A percentile compares a stretch with the other conserved stretches of the same genome.
phyloP scores from a whole-genome alignment of 2,797 vertebrate species.

The Crypturellus tataupa region DNA sequence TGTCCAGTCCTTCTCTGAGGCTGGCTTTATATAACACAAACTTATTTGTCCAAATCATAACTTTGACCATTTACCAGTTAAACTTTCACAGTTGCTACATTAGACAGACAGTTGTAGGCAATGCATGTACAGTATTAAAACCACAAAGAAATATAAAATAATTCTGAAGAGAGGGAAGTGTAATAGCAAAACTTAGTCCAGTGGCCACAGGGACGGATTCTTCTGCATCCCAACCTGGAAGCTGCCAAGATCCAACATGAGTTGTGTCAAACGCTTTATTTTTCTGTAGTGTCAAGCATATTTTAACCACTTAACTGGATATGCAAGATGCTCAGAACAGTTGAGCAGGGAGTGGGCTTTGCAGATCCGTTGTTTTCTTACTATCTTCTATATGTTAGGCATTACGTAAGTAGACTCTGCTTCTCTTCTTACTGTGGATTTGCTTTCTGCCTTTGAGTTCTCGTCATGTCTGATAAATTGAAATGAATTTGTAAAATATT shows the following conservation, averaged over 20 bases:
- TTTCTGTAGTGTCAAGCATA: not conserved
- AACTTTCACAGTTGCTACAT: slow-evolving; percentile 2
- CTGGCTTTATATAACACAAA: not conserved
- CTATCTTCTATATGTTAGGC: not conserved
- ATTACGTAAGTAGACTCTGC: not conserved
- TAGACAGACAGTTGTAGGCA: not conserved
- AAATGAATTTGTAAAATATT: not conserved
- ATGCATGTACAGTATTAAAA: not conserved
- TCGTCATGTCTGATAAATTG: not conserved
- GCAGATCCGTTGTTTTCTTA: not conserved
- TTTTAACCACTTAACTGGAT: not conserved
- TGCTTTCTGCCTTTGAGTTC: not conserved
- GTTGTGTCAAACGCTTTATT: not conserved
- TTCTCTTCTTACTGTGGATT: not conserved
- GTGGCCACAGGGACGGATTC: not conserved
- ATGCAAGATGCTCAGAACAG: not conserved
- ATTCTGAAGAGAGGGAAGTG: not conserved
- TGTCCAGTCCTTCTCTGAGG: not conserved
- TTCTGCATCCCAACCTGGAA: not conserved
- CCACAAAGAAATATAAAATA: not conserved
- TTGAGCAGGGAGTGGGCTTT: not conserved
- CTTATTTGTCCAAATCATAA: not conserved
- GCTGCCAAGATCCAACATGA: not conserved
- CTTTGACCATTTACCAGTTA: not conserved
- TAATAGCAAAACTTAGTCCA: not conserved